Evolutionary conservation across 2,113 vertebrate genomes (phyloP), one percentile per base, ranked within the genome.

Genomic region (Apteryx owenii): DNA sequence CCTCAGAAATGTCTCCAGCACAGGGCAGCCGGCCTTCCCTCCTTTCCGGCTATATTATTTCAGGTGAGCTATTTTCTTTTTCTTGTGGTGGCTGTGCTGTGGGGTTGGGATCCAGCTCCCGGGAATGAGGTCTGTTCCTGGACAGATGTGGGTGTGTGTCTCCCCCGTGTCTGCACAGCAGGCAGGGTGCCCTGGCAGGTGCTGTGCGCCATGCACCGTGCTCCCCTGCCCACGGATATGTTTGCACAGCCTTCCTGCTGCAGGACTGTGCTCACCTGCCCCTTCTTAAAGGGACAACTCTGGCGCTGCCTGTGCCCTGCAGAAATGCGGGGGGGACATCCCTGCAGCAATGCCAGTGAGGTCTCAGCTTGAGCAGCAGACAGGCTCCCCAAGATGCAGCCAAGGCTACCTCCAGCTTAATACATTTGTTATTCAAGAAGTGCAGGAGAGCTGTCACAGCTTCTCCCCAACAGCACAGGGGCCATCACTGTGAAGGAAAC

Each of bases 51-150:
- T 28, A 31, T 26, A 19, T 75, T 20, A 29, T 51, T 83, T 84
- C 26, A 13, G 31, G 26, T 46, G 50, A 73, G 58, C 15, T 85
- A 1, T 66, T 90, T 65, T 26, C 66, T 68, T 51, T 60, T 56
- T 25, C 23, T 42, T 6, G n/a, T 2, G 5, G 19, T 64, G 58
- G 23, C 0, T 0, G 12, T 19, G 40, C 53, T 58, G 33, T 51
- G 58, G 22, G 14, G 79, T 70, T 53, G 44, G n/a, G 78, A 66
- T 61, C n/a, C 44, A 58, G 60, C 46, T 70, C 54, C 40, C 0
- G 1, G 79, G 91, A 53, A 42, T 90, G 80, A 93, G 70, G 21
- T 95, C 95, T 89, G 96, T 46, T 92, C 65, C 38, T 21, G 7
- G 3, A 25, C 16, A 9, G 54, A 11, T 26, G 61, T 33, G 58